Evolutionary conservation across 30 jellyfish, hydroid and myxozoan genomes (phyloP), one percentile per base, ranked within the genome.

Genomic region (Clytia hemisphaerica): DNA sequence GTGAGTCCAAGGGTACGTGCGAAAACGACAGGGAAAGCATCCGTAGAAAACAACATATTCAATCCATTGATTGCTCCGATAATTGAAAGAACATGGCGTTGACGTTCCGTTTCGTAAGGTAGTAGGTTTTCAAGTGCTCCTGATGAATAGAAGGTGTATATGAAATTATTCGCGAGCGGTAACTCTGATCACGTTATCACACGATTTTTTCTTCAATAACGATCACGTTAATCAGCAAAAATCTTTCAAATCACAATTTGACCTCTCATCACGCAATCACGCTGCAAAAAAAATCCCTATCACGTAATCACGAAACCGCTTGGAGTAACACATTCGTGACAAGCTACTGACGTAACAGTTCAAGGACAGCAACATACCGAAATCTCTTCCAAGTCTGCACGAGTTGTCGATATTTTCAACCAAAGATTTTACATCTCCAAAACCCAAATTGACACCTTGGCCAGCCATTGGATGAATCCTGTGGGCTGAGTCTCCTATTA

Each of bases 391-490:
- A 54, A 50, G 40, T 27, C 60, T 69, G 10, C 75, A 79, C 2
- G 94, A 75, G 42, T 51, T 78, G 12, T 59, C 94, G 5, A 89
- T 70, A 27, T 64, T 63, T 3, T 82, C 72, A 9, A 48, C 55
- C 46, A 89, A 67, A 46, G 91, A 75, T 45, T 10, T 32, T 7
- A 72, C 94, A 51, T 89, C 98, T 37, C 84, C 78, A 22, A 79
- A 80, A 9, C 98, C 98, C 12, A 89, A 90, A 60, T 89, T 89
- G 9, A 89, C 93, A 10, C 98, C 98, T 65, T 89, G 98, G 37
- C 98, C 98, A 14, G 98, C 98, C 93, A 89, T 67, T 14, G 98
- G 98, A 61, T 89, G 98, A 31, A 89, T 76, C 28, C 95, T 80
- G 46, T 81, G 98, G 7, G 98, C 98, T 5, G 98, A 94, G 72